A percentile compares a stretch with the other conserved stretches of the same genome.
Conservation (phyloP, 2,113 vertebrate species). For the Agapornis roseicollis region DNA sequence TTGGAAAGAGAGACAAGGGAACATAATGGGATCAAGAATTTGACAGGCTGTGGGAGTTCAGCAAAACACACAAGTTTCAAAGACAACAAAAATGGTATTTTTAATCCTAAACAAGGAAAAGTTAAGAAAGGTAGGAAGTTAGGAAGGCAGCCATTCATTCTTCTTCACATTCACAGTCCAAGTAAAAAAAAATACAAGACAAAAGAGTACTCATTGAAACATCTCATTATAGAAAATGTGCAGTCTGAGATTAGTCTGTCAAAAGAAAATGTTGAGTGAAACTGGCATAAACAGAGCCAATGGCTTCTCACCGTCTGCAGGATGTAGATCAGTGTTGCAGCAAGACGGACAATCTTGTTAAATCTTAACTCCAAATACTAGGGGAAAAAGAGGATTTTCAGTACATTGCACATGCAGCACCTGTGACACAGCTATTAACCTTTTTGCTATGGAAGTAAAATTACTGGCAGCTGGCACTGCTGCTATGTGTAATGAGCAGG, state of each 20-base stretch:
- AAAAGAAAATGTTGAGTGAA: not conserved
- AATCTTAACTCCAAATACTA: constrained; percentile 85
- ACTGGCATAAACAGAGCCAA: not conserved
- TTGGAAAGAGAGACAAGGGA: not conserved
- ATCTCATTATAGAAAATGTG: not conserved
- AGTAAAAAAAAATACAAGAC: not conserved
- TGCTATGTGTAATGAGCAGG: not conserved
- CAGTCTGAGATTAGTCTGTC: not conserved
- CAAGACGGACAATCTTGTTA: constrained; percentile 77
- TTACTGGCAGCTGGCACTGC: not conserved
- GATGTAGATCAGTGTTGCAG: constrained; percentile 81
- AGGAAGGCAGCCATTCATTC: not conserved
- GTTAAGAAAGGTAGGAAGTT: not conserved
- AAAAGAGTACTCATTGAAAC: not conserved
- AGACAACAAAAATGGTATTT: not conserved
- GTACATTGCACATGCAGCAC: not conserved
- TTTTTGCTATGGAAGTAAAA: not conserved
- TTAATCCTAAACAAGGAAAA: not conserved
- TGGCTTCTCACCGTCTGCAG: constrained; percentile 77
- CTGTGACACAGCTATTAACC: not conserved
- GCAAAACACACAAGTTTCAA: not conserved
- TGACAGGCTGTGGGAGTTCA: not conserved
- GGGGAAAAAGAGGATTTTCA: constrained; percentile 5
- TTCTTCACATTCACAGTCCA: not conserved
- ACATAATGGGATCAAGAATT: not conserved